Percentiles rank a stretch among this genome's conserved stretches.
These are phyloP conservation scores for Acipenser oxyrinchus DNA, from an alignment of 2,797 vertebrate genomes.

Conservation along the genomic window DNA sequence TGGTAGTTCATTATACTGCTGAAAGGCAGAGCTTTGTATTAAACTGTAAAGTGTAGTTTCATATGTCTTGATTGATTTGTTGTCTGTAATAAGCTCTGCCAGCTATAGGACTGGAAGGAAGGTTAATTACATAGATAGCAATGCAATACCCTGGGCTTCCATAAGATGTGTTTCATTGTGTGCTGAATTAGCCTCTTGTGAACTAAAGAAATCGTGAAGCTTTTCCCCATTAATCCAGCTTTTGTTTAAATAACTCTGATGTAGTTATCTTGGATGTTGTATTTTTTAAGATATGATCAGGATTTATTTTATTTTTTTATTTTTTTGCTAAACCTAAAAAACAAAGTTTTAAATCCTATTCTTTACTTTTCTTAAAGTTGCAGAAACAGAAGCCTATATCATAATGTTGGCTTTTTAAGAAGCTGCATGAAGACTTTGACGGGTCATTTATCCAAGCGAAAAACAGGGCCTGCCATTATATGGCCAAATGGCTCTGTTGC, in stretches of 20 bases:
- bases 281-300: conserved; percentile 45
- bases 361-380: conserved; percentile 1
- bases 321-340: background rate
- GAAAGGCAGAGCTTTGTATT: background rate
- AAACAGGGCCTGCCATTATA: background rate
- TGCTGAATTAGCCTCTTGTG: conserved; percentile 44
- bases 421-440: background rate
- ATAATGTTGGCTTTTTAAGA: background rate
- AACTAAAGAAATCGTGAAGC: conserved; percentile 28
- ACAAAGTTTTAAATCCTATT: background rate
- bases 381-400: conserved; percentile 20
- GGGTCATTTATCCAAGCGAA: conserved; percentile 15
- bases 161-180: conserved; percentile 42
- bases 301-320: no score
- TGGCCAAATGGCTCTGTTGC: conserved; percentile 5
- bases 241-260: conserved; percentile 48
- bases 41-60: background rate
- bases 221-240: conserved; percentile 49
- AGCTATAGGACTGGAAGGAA: background rate
- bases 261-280: conserved; percentile 9
- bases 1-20: no score
- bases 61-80: background rate
- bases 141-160: conserved; percentile 41
- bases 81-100: background rate
- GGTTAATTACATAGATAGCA: conserved; percentile 3